Base-by-base conservation (phyloP, 2,113 vertebrate genomes). In the Amazona guildingii region DNA sequence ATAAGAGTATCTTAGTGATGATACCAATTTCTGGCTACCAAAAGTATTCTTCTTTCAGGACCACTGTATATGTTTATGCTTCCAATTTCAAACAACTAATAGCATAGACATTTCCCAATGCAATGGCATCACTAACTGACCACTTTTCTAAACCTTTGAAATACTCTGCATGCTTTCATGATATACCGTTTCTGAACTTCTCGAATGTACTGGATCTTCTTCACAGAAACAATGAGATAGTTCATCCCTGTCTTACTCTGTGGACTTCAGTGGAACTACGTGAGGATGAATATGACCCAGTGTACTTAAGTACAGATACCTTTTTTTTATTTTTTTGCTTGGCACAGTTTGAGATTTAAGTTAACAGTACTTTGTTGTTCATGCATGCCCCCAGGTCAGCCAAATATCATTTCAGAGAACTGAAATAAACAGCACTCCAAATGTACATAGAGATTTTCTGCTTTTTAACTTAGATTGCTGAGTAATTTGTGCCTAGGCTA, bases 271-370 rank as follows among this genome's bases (percentile, higher is more conserved):
- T 63, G 82, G 84, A 91, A 48, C 86, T 78, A 46, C 23, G 44
- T 0, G 4, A 80, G 74, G 73, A 69, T 87, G 92, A 95, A 82
- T 91, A 68, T 76, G 85, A 89, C 52, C 70, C 89, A 92, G 77
- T 94, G 87, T 94, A 66, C 63, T 54, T 70, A 91, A 92, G 44
- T 41, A 74, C 69, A 96, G 91, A 85, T 93, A 92, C n/a, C 33
- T 94, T 95, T 84, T 92, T 5, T 86, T 75, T 92, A 10, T 23
- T 59, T 59, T 59, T 59, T 24, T 59, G 21, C 16, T 24, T 90
- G 92, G 92, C n/a, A 39, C 37, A 76, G 88, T 74, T 15, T 52
- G 91, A 51, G 63, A 86, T 96, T 94, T 85, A 96, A 95, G 84
- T 94, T 92, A 94, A 92, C 76, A 92, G 80, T 25, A 43, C 29